These are phyloP conservation scores for Sula dactylatra DNA, from an alignment of 2,113 vertebrate species.

Conservation along the genomic window DNA sequence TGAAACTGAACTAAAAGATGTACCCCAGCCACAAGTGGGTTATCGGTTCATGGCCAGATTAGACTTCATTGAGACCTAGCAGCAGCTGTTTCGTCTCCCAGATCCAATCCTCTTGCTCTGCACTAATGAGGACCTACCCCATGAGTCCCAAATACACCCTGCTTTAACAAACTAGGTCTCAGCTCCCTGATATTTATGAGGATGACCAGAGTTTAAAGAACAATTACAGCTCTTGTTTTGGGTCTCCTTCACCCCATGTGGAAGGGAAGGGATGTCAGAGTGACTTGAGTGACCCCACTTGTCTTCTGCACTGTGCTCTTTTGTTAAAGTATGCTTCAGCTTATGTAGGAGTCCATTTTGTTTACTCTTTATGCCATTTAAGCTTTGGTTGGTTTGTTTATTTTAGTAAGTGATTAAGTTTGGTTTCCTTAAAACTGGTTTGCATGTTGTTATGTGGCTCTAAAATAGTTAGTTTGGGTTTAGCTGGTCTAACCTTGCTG, in stretches of 20 bases:
- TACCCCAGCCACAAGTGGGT: neutral
- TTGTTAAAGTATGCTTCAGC: neutral
- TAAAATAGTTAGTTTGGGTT: neutral
- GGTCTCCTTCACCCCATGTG: neutral
- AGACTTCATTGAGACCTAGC: neutral
- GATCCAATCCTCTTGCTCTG: neutral
- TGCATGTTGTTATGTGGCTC: neutral
- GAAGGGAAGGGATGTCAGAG: neutral
- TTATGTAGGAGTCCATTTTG: neutral
- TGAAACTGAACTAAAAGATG: neutral
- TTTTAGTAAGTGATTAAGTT: neutral
- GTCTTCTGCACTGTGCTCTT: neutral
- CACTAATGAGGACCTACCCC: neutral
- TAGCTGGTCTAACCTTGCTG: neutral
- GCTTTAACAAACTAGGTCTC: neutral
- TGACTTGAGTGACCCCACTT: neutral
- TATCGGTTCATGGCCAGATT: too few species aligned
- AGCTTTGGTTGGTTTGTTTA: neutral
- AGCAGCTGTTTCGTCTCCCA: neutral
- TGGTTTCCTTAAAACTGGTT: neutral
- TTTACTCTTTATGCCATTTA: neutral
- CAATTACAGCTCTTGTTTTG: neutral
- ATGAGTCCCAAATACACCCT: neutral
- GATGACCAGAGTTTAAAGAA: neutral
- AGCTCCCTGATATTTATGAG: neutral